Evolutionary conservation across 64 coral and sea anemone genomes (phyloP).

Genomic region (Stylophora pistillata): DNA sequence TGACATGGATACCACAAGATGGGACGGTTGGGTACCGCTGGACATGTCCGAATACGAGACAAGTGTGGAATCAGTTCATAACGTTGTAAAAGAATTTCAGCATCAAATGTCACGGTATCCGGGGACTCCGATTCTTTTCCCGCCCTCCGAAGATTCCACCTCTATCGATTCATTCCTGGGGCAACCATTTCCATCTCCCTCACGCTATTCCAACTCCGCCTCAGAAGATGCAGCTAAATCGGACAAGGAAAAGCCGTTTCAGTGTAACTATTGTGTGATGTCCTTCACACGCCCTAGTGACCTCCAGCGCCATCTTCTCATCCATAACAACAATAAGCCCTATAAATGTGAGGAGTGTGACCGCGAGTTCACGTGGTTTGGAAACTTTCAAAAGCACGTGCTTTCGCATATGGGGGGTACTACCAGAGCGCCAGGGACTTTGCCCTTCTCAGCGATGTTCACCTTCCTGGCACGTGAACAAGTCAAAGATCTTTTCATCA

Average conservation of each 20-base stretch:
- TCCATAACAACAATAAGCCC: constrained; percentile 91
- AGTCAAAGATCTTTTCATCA: constrained; percentile 91
- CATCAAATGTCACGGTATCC: constrained; percentile 26
- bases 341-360: constrained; percentile 97
- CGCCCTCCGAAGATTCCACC: background rate
- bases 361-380: constrained; percentile 95
- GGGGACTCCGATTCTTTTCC: background rate
- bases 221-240: background rate
- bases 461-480: constrained; percentile 83
- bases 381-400: constrained; percentile 94
- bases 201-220: background rate
- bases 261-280: constrained; percentile 82
- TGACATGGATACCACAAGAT: background rate
- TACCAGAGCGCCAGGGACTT: constrained; percentile 29
- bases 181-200: background rate
- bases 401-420: constrained; percentile 74
- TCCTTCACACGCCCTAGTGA: constrained; percentile 90
- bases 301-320: constrained; percentile 80
- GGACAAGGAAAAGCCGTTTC: constrained; percentile 66
- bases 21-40: constrained; percentile 35
- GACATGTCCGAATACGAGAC: constrained; percentile 65
- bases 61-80: constrained; percentile 38
- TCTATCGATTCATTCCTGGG: constrained; percentile 10
- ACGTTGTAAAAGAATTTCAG: constrained; percentile 43
- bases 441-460: constrained; percentile 76